These are phyloP conservation scores for Hofmannophila pseudospretella DNA, from an alignment of 2,888 invertebrate species.

Conservation along the genomic window DNA sequence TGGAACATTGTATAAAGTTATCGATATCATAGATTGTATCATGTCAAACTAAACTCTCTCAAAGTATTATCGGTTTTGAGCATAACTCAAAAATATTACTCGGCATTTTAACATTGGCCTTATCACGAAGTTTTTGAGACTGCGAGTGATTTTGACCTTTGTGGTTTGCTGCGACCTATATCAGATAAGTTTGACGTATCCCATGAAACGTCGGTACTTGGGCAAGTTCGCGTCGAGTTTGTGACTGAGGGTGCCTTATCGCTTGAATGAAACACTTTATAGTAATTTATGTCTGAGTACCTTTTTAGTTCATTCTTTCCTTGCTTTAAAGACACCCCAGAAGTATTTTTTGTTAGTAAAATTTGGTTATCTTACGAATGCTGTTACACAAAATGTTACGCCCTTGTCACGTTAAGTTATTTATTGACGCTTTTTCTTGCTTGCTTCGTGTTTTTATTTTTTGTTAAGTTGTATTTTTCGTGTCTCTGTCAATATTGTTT, in stretches of 20 bases:
- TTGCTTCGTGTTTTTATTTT: constrained; percentile 8
- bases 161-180: constrained; percentile 52
- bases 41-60: no score
- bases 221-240: constrained; percentile 48
- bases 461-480: background rate
- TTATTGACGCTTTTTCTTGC: constrained; percentile 10
- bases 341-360: constrained; percentile 8
- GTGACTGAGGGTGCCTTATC: constrained; percentile 56
- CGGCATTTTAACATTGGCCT: no score
- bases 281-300: constrained; percentile 60
- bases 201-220: constrained; percentile 37
- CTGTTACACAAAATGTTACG: constrained; percentile 9
- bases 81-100: no score
- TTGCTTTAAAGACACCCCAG: constrained; percentile 13
- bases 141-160: constrained; percentile 60
- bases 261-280: constrained; percentile 56
- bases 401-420: constrained; percentile 14
- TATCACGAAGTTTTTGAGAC: constrained; percentile 43
- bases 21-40: no score
- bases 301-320: constrained; percentile 26
- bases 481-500: background rate
- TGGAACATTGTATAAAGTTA: no score
- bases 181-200: constrained; percentile 66
- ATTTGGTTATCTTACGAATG: constrained; percentile 14
- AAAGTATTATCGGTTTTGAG: no score